Evolutionary conservation across 1,140 invertebrate species (phyloP), one percentile per base, ranked within the genome.

Genomic region (Brachionus koreanus): DNA sequence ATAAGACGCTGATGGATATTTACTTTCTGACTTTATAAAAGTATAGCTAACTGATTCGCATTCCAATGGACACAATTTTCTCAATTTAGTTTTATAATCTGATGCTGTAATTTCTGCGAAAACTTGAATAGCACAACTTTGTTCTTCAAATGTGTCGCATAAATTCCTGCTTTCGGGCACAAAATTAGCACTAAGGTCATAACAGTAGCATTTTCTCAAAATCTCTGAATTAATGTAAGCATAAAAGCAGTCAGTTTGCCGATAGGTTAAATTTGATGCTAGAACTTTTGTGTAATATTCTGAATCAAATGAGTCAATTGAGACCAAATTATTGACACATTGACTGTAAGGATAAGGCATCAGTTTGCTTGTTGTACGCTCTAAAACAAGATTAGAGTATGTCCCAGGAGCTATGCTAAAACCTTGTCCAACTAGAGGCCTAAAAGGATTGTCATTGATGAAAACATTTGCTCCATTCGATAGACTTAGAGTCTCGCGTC

Each of bases 281-380:
- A 77, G 6, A 10, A 39, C 19, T 25, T 61, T 77, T 33, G 9
- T 12, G 25, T 57, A 52, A 10, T 16, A 46, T 23, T 52, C 42
- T 77, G 74, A 61, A 52, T 77, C 46, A 57, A 77, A 61, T 10
- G 46, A 77, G 29, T 75, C 72, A 25, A 37, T 43, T 37, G 39
- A 43, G 25, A 25, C 46, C 2, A 37, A 35, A n/a, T 52, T 19
- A n/a, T 77, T 37, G 13, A 77, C 37, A 29, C 74, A 77, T 35
- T 77, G 7, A 37, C 46, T 77, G 42, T 77, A 77, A 2, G 74
- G 74, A 7, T 29, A 13, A 6, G 39, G 4, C 74, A 77, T 29
- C 52, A 25, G 42, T 49, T 77, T 46, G 19, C 5, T 33, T 23
- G n/a, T 9, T 33, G 13, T 49, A 4, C 37, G n/a, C n/a, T 61